Evolutionary conservation across 2,888 invertebrate genomes (phyloP).

Genomic region (Coelinius sp.): DNA sequence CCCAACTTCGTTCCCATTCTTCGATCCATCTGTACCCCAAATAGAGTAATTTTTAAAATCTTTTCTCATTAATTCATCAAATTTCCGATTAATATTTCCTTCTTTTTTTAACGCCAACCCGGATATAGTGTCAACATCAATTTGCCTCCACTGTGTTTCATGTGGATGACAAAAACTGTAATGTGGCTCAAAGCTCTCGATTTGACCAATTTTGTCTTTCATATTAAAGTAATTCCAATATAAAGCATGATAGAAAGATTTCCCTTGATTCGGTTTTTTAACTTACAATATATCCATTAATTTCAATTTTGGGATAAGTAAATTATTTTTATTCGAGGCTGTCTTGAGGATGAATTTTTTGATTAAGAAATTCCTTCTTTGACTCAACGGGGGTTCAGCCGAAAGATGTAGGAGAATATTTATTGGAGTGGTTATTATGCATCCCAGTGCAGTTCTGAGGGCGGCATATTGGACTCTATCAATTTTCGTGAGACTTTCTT

Average conservation of each 20-base stretch:
- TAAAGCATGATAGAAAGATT: neutral
- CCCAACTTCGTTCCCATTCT: neutral
- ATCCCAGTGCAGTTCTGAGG: neutral
- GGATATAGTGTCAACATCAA: neutral
- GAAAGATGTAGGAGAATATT: conserved; percentile 26
- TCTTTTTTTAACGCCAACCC: neutral
- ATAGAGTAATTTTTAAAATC: neutral
- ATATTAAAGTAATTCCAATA: neutral
- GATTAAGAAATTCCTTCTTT: conserved; percentile 20
- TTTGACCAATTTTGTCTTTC: neutral
- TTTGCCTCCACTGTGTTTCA: neutral
- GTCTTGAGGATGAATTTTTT: neutral
- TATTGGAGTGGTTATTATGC: conserved; percentile 22
- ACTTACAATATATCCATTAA: neutral
- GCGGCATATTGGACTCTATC: conserved; percentile 32
- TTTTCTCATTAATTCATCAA: neutral
- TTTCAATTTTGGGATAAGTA: neutral
- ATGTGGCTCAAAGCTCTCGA: neutral
- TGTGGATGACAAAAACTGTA: conserved; percentile 5
- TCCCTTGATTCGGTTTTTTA: neutral
- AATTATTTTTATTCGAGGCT: neutral
- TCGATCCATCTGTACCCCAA: conserved; percentile 36
- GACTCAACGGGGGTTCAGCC: neutral
- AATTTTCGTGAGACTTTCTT: neutral
- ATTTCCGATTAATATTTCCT: neutral